phyloP scores from a whole-genome alignment of 2,797 vertebrate genomes.

The Prionace glauca region DNA sequence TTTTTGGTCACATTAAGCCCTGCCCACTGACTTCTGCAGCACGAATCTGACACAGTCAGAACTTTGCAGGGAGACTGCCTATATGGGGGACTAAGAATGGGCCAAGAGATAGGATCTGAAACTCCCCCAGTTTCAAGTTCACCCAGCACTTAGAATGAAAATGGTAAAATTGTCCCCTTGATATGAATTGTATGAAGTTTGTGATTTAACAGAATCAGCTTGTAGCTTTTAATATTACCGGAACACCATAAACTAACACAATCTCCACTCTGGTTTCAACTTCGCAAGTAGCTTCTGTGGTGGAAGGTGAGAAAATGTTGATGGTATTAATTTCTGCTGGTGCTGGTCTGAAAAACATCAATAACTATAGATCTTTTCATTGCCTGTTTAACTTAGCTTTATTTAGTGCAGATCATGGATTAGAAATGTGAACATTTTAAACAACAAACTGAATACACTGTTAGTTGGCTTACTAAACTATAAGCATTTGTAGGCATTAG shows the following conservation, averaged over 20 bases:
- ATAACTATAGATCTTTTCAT: slow-evolving; percentile 48
- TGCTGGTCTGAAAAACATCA: slow-evolving; percentile 46
- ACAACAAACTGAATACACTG: neutral
- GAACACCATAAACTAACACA: neutral
- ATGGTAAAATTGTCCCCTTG: too few relatives aligned
- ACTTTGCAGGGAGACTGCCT: too few relatives aligned
- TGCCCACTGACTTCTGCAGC: too few relatives aligned
- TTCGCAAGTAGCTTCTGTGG: neutral
- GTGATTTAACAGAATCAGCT: neutral
- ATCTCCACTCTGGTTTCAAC: neutral
- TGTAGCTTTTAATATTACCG: neutral
- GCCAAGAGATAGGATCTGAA: too few relatives aligned
- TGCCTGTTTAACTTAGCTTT: slow-evolving; percentile 31
- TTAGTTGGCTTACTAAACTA: neutral
- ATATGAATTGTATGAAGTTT: neutral
- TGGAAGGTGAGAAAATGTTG: neutral
- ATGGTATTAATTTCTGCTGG: neutral
- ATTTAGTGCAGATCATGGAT: slow-evolving; percentile 24
- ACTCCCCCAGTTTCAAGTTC: too few relatives aligned
- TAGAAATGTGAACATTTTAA: neutral
- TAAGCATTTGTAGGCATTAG: neutral
- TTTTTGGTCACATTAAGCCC: too few relatives aligned
- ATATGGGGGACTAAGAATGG: too few relatives aligned
- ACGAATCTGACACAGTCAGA: too few relatives aligned
- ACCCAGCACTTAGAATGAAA: too few relatives aligned